phyloP scores from a whole-genome alignment of 37 sponge, comb jelly and placozoan species.

The Ephydatia muelleri region DNA sequence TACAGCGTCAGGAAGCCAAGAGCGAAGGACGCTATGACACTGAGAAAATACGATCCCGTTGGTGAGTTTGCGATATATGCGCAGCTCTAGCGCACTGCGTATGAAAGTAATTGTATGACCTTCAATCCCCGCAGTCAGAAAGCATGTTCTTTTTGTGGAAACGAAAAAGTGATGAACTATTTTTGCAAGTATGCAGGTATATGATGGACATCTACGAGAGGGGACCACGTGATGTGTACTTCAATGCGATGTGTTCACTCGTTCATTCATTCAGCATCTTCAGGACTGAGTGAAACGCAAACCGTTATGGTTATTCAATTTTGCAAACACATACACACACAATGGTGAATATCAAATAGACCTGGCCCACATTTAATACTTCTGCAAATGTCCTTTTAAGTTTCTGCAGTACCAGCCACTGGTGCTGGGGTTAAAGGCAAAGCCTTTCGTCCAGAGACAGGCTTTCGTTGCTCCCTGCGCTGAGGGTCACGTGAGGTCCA shows the following conservation, averaged over 20 bases:
- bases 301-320: not conserved
- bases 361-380: not conserved
- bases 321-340: not conserved
- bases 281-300: not conserved
- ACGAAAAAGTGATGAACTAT: slow-evolving; percentile 41
- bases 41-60: slow-evolving; percentile 89
- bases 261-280: not conserved
- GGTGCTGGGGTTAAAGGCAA: slow-evolving; percentile 13
- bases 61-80: slow-evolving; percentile 30
- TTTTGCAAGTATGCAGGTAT: no score
- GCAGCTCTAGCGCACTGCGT: not conserved
- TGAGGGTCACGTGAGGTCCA: slow-evolving; percentile 80
- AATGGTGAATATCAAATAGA: not conserved
- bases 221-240: no score
- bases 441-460: slow-evolving; percentile 30
- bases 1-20: slow-evolving; percentile 76
- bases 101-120: not conserved
- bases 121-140: slow-evolving; percentile 55
- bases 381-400: not conserved
- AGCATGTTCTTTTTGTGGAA: slow-evolving; percentile 88
- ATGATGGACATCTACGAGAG: no score
- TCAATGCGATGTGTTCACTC: no score
- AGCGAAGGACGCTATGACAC: slow-evolving; percentile 62
- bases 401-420: not conserved
- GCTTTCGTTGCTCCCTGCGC: slow-evolving; percentile 49